Conservation (phyloP, 2,797 vertebrate genomes). For the Oreochromis grahami region DNA sequence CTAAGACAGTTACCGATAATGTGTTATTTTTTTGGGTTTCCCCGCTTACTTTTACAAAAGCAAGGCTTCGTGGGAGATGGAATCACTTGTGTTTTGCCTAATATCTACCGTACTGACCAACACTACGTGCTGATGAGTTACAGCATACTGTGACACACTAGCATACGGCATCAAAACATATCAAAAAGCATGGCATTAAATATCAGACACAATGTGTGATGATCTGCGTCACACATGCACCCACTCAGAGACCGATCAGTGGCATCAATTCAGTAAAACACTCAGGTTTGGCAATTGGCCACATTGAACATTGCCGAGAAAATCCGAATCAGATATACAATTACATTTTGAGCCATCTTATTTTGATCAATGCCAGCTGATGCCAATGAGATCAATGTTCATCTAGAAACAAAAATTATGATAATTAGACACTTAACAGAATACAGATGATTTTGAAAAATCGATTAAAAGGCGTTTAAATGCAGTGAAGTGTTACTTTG, state of each 20-base stretch:
- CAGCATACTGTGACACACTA: neutral
- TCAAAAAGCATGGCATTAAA: conserved; percentile 15
- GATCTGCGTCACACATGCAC: neutral
- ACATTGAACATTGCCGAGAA: neutral
- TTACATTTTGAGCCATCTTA: neutral
- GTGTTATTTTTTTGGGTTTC: neutral
- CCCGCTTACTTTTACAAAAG: neutral
- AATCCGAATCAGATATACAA: neutral
- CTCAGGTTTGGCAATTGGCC: neutral
- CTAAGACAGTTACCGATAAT: neutral
- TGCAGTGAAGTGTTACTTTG: conserved; percentile 4
- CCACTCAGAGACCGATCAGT: neutral
- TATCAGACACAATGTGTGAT: neutral
- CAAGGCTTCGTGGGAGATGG: neutral
- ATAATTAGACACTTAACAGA: conserved; percentile 25
- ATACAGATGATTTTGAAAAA: neutral
- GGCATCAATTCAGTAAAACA: neutral
- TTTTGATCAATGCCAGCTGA: neutral
- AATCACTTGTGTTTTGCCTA: neutral
- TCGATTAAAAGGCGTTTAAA: conserved; percentile 1
- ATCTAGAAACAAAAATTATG: conserved; percentile 22
- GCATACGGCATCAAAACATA: neutral
- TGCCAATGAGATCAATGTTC: neutral
- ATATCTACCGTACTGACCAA: neutral
- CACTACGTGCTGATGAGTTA: neutral